These are phyloP conservation scores for Echiichthys vipera DNA, from an alignment of 2,797 vertebrate species.

Conservation along the genomic window DNA sequence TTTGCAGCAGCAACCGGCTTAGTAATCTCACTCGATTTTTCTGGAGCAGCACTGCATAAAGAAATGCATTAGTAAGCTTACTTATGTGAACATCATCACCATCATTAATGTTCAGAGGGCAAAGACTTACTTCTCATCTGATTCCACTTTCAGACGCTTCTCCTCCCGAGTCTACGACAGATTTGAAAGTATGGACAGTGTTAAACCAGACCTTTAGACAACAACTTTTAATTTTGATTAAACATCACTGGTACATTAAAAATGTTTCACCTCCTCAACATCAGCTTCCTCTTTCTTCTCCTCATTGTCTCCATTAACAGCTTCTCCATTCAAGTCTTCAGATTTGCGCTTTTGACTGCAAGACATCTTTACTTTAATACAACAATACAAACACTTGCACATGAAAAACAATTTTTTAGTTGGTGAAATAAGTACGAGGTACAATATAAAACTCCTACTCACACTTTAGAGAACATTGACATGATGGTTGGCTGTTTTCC, in stretches of 20 bases:
- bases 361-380: slow-evolving; percentile 8
- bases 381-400: background rate
- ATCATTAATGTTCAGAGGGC: background rate
- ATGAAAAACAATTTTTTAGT: background rate
- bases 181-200: background rate
- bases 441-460: slow-evolving; percentile 60
- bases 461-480: slow-evolving; percentile 92
- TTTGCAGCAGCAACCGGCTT: slow-evolving; percentile 82
- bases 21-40: slow-evolving; percentile 73
- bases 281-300: slow-evolving; percentile 78
- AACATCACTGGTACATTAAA: background rate
- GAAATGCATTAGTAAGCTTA: background rate
- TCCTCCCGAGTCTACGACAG: slow-evolving; percentile 86
- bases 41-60: slow-evolving; percentile 76
- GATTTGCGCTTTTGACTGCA: slow-evolving; percentile 90
- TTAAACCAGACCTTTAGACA: background rate
- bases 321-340: slow-evolving; percentile 86
- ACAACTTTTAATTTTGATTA: background rate
- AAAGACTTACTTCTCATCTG: slow-evolving; percentile 83
- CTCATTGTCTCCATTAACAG: slow-evolving; percentile 70
- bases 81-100: background rate
- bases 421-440: background rate
- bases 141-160: slow-evolving; percentile 90
- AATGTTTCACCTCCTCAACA: slow-evolving; percentile 58
- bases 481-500: slow-evolving; percentile 91